Conservation (phyloP, 2,797 vertebrate species). For the Aythya fuligula region DNA sequence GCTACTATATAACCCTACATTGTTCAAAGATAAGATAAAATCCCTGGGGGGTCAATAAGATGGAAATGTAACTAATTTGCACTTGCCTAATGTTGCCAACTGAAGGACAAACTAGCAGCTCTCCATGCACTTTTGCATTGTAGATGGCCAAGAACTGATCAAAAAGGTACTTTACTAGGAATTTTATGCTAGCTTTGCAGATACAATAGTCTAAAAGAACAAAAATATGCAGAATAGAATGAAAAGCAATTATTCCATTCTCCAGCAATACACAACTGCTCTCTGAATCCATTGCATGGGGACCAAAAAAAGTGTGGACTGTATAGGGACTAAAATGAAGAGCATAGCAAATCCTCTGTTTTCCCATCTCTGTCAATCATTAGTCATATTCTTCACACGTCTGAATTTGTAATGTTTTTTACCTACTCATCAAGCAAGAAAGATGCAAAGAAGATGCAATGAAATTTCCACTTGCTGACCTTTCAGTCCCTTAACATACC, state of each 20-base stretch:
- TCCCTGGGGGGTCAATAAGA: not conserved
- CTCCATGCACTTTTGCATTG: not conserved
- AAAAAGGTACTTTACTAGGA: not conserved
- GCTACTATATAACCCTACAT: not conserved
- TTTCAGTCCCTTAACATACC: conserved; percentile 2
- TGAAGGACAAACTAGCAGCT: not conserved
- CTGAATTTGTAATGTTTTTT: conserved; percentile 31
- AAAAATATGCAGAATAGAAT: not conserved
- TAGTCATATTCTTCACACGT: not conserved
- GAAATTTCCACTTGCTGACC: conserved; percentile 1
- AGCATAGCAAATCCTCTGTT: not conserved
- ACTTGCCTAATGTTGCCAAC: not conserved
- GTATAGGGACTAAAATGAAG: not conserved
- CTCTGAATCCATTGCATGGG: not conserved
- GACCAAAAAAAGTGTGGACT: not conserved
- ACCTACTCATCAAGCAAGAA: conserved; percentile 2
- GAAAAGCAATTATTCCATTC: not conserved
- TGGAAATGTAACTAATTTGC: not conserved
- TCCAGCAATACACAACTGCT: not conserved
- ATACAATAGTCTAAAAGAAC: not conserved
- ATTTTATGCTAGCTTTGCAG: not conserved
- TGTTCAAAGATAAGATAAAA: not conserved
- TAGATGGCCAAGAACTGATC: not conserved
- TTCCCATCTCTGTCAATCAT: not conserved
- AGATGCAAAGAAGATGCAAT: conserved; percentile 2